Base-by-base conservation (phyloP, 53 echinoderm and acorn worm species). In the Echinometra lucunter region DNA sequence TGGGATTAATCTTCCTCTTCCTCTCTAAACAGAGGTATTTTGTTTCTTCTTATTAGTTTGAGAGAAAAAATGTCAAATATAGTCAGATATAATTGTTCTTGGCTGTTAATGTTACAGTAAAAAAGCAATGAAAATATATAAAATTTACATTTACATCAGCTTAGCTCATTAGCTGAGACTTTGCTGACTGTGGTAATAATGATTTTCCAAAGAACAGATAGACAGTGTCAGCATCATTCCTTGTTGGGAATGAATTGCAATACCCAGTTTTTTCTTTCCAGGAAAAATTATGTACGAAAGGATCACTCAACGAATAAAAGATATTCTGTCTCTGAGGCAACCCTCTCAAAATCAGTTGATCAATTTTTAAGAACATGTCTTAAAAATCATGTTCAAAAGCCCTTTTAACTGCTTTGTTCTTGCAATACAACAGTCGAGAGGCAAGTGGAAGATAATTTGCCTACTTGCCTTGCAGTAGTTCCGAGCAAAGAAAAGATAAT, bases 401-500 rank as follows among this genome's bases (percentile, higher is more conserved):
- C n/a, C n/a, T n/a, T 42, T 78, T 0, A 78, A 78, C 19, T 42
- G 38, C 23, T 45, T 45, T 49, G 23, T 12, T 85, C 85, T 28
- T 47, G 6, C 47, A 7, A 28, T 49, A n/a, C 49, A 6, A 6
- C 6, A 25, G 85, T 49, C 45, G 12, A 45, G 28, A 85, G 85
- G 85, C 85, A 49, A 85, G 45, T 85, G 85, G 85, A 19, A 47
- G 85, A 85, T 47, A 85, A 85, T 85, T 28, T 28, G 37, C 42
- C 23, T 45, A 12, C 49, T 85, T 28, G 45, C 45, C 49, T 28
- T 2, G 53, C 30, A 85, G 30, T 25, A 49, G 49, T 49, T 85
- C 85, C 2, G 85, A 49, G 49, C 47, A 70, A 27, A 42, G 78
- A 78, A 42, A 21, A 89, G 58, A 89, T 89, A 89, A 89, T 89